These are phyloP conservation scores for Zaprionus obscuricornis DNA, from an alignment of 2,888 invertebrate genomes.

Conservation along the genomic window DNA sequence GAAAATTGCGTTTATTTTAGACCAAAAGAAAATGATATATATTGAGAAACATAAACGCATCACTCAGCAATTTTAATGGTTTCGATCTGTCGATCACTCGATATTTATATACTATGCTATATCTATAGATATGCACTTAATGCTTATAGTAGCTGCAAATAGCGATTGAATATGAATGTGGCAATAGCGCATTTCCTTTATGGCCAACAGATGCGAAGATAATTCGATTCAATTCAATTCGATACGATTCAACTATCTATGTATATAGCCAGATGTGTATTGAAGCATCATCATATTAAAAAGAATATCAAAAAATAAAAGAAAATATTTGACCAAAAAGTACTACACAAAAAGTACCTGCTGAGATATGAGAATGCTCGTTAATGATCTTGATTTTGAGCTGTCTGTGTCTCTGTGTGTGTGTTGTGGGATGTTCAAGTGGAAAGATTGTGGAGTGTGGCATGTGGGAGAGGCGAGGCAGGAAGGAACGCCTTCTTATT, in stretches of 20 bases:
- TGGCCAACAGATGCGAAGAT: slow-evolving; percentile 59
- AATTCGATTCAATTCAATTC: slow-evolving; percentile 18
- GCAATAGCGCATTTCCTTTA: slow-evolving; percentile 66
- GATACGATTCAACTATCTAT: too few relatives aligned
- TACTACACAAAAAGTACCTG: too few relatives aligned
- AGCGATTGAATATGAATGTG: slow-evolving; percentile 41
- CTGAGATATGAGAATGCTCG: too few relatives aligned
- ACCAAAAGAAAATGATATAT: too few relatives aligned
- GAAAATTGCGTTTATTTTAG: slow-evolving; percentile 60
- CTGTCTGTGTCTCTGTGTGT: too few relatives aligned
- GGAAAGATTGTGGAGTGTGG: too few relatives aligned
- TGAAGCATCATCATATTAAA: slow-evolving; percentile 39
- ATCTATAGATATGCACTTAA: neutral
- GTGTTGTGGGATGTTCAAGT: too few relatives aligned
- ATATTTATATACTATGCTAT: too few relatives aligned
- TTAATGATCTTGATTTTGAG: too few relatives aligned
- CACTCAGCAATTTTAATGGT: slow-evolving; percentile 47
- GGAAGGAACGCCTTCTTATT: slow-evolving; percentile 8
- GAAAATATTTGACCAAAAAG: too few relatives aligned
- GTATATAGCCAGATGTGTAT: slow-evolving; percentile 46
- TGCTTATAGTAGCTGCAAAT: slow-evolving; percentile 35
- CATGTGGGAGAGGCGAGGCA: neutral
- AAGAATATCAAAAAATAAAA: slow-evolving; percentile 51
- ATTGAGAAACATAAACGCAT: slow-evolving; percentile 61
- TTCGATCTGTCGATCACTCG: slow-evolving; percentile 12